These are phyloP conservation scores for Epistrophe eligans DNA, from an alignment of 2,888 invertebrate genomes.

Conservation along the genomic window DNA sequence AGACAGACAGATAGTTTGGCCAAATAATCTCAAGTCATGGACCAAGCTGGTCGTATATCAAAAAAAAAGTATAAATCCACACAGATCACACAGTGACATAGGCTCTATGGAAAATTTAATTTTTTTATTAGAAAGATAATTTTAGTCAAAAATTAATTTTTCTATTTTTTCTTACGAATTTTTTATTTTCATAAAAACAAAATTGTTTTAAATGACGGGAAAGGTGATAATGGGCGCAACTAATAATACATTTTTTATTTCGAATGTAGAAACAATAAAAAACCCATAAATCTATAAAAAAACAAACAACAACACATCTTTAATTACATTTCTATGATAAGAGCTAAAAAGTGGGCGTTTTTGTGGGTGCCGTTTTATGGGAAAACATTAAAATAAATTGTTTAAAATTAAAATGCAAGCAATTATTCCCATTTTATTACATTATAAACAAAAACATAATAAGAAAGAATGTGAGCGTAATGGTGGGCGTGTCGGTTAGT, in stretches of 20 bases:
- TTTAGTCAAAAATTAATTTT: too few relatives aligned
- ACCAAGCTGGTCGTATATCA: background rate
- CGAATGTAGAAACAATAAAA: background rate
- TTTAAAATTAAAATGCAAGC: background rate
- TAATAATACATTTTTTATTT: too few relatives aligned
- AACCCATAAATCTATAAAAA: background rate
- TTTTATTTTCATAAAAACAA: too few relatives aligned
- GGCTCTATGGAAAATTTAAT: background rate
- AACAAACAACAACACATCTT: too few relatives aligned
- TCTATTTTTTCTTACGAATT: background rate
- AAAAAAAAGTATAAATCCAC: background rate
- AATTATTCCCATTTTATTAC: background rate
- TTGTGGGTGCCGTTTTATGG: background rate
- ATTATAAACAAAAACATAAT: background rate
- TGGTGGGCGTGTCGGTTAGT: background rate
- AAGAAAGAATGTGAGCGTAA: background rate
- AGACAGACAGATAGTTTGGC: slow-evolving; percentile 20
- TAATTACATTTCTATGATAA: background rate
- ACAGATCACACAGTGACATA: background rate
- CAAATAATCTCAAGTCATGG: slow-evolving; percentile 5
- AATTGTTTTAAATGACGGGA: too few relatives aligned
- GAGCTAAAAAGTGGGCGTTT: background rate
- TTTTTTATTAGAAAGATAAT: background rate
- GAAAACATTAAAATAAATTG: too few relatives aligned
- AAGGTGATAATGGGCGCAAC: too few relatives aligned